phyloP scores from a whole-genome alignment of 2,797 vertebrate genomes.

The Liasis olivaceus region DNA sequence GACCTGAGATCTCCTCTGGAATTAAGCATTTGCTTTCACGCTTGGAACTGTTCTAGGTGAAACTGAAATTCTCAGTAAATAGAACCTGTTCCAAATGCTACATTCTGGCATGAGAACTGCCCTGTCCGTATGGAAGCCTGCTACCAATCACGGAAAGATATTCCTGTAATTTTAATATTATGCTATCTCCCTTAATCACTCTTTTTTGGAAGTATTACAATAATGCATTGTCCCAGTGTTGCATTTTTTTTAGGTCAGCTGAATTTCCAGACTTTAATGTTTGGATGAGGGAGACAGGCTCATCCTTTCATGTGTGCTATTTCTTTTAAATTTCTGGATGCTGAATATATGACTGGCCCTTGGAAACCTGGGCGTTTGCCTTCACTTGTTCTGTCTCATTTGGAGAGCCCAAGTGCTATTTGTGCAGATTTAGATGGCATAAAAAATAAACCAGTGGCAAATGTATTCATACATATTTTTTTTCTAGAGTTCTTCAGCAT shows the following conservation, averaged over 20 bases:
- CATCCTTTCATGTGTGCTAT: no score
- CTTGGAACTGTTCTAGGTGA: neutral
- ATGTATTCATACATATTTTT: neutral
- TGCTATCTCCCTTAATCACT: neutral
- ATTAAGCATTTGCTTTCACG: neutral
- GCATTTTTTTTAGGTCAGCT: neutral
- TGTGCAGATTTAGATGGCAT: neutral
- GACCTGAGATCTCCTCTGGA: no score
- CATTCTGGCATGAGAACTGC: neutral
- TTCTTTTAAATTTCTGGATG: no score
- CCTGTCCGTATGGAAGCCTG: neutral
- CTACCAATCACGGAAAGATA: neutral
- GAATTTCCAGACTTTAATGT: neutral
- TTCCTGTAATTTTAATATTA: neutral
- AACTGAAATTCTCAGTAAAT: neutral
- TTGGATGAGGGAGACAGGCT: no score
- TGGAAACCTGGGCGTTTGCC: no score
- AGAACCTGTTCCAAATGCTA: neutral
- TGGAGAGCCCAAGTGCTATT: neutral
- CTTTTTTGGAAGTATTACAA: neutral
- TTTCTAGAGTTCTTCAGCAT: neutral
- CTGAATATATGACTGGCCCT: no score
- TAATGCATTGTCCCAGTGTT: neutral
- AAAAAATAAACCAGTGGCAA: neutral
- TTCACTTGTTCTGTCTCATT: no score